Percentiles rank a stretch among this genome's conserved stretches.
phyloP scores from a whole-genome alignment of 2,797 vertebrate genomes.

The Falco concolor region DNA sequence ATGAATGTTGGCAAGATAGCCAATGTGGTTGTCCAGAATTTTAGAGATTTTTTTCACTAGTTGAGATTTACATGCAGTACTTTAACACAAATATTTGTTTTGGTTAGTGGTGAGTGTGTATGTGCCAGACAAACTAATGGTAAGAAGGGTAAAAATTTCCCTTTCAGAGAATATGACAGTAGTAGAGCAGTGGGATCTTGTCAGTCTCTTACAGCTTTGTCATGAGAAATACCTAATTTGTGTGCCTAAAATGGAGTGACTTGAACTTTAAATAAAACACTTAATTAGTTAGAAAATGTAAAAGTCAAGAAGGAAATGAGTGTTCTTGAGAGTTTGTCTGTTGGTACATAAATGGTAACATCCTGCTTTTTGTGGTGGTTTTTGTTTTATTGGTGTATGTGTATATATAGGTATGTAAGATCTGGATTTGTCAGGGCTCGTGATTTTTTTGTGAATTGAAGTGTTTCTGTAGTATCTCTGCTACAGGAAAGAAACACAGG shows the following conservation, averaged over 20 bases:
- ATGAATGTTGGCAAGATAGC: background rate
- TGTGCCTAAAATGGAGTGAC: background rate
- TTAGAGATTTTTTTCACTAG: background rate
- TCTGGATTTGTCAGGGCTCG: background rate
- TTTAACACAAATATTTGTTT: background rate
- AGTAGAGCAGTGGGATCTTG: background rate
- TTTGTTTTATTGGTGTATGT: background rate
- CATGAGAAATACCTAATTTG: background rate
- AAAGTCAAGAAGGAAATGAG: background rate
- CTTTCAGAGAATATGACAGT: background rate
- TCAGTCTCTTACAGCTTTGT: background rate
- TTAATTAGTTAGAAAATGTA: background rate
- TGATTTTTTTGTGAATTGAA: background rate
- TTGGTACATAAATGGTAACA: background rate
- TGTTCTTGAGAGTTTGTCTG: background rate
- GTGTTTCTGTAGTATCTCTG: background rate
- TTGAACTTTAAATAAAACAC: background rate
- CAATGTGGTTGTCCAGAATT: background rate
- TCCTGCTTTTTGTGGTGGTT: background rate
- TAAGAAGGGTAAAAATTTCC: background rate
- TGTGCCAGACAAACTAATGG: background rate
- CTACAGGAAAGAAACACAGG: background rate
- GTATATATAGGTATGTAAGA: fast-evolving
- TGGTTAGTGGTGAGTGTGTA: background rate
- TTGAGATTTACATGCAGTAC: background rate